These are phyloP conservation scores for Araneus ventricosus DNA, from an alignment of 1,140 invertebrate genomes.

Conservation along the genomic window DNA sequence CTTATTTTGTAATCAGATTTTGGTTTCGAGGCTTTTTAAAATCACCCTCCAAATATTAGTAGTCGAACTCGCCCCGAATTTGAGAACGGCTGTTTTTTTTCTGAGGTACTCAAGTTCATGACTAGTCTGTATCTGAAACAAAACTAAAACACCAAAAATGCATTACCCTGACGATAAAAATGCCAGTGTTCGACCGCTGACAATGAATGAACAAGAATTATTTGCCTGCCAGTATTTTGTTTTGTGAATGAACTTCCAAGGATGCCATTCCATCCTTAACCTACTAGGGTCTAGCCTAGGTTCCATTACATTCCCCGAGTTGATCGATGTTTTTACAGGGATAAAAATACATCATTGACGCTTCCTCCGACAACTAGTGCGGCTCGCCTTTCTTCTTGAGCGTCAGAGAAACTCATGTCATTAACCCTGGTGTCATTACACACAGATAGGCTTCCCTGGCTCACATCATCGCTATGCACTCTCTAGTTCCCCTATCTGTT, in stretches of 20 bases:
- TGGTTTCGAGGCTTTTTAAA: no score
- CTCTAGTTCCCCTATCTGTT: conserved; percentile 18
- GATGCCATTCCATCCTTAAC: background rate
- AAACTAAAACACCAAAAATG: background rate
- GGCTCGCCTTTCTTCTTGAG: background rate
- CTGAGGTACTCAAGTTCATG: no score
- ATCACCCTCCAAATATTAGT: no score
- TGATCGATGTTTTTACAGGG: conserved; percentile 45
- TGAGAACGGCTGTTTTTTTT: no score
- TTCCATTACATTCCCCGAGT: background rate
- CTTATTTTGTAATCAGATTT: no score
- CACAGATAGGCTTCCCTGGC: background rate
- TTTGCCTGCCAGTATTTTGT: background rate
- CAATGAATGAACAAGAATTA: background rate
- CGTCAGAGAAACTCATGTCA: background rate
- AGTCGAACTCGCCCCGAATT: no score
- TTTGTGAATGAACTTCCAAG: background rate
- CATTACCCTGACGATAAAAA: background rate
- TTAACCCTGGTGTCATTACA: conserved; percentile 50
- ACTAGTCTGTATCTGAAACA: background rate
- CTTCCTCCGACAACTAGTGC: conserved; percentile 29
- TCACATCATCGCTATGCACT: conserved; percentile 24
- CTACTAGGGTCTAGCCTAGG: background rate
- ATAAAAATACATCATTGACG: conserved; percentile 49
- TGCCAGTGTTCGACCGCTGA: background rate